Base-by-base conservation (phyloP, 2,888 invertebrate genomes). In the Syritta pipiens region DNA sequence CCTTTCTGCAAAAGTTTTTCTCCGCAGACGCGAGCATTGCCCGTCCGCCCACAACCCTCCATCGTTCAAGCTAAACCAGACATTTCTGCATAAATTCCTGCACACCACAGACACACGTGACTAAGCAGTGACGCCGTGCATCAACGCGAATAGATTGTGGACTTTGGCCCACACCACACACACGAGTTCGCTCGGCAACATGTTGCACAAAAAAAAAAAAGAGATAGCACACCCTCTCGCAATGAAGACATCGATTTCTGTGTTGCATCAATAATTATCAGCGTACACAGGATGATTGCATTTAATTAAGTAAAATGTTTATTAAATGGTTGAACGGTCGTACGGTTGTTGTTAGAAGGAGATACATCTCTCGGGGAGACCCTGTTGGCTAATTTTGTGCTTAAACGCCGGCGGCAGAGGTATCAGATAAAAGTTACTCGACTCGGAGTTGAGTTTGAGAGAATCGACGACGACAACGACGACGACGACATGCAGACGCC, bases 41-140 rank as follows among this genome's bases (percentile, higher is more conserved):
- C n/a, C n/a, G 37, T 37, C 37, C 7, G 37, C 35, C 35, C 35
- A 35, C 35, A 12, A 12, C 12, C 10, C 14, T 12, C 4, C 37
- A 0, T 12, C 14, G 37, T n/a, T n/a, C n/a, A n/a, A n/a, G n/a
- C n/a, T n/a, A n/a, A n/a, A 37, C 37, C 14, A 37, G 37, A 42
- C 69, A 69, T 44, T 42, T 51, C 19, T 63, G 76, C 63, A 57
- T 57, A 32, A 22, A 68, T 75, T 74, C 37, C 30, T 35, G 44
- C 46, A 26, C 49, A 55, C 30, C 19, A 48, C 7, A 17, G 1
- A 30, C 51, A 35, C 26, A 42, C 55, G 24, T 57, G 44, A 51
- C 40, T 49, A 42, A 60, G 32, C 59, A 53, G 30, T 72, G 35
- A 59, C 59, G 67, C 44, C 17, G 9, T n/a, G n/a, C 53, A n/a